These are phyloP conservation scores for Pseudorectes ferrugineus DNA, from an alignment of 2,113 vertebrate species.

Conservation along the genomic window DNA sequence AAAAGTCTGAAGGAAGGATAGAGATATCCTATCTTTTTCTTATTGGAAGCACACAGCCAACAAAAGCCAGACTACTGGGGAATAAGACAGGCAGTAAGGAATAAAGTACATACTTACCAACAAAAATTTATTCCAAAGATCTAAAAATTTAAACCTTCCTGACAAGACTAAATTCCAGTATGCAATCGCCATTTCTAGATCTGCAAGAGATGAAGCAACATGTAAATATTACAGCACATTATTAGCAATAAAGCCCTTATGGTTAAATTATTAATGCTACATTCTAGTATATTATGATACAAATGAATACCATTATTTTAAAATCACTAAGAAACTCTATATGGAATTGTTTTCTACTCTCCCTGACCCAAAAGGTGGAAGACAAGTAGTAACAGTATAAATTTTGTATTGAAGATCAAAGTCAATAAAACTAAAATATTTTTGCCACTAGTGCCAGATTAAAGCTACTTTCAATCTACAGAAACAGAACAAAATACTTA, in stretches of 20 bases:
- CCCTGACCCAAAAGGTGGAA: not conserved
- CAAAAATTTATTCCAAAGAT: constrained; percentile 97
- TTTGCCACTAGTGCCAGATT: not conserved
- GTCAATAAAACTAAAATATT: not conserved
- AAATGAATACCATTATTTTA: not conserved
- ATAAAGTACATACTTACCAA: constrained; percentile 76
- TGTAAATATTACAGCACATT: not conserved
- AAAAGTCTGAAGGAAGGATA: not conserved
- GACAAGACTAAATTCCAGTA: constrained; percentile 96
- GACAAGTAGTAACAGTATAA: not conserved
- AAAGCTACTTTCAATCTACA: not conserved
- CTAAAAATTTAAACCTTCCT: constrained; percentile 94
- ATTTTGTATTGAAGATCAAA: not conserved
- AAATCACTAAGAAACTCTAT: not conserved
- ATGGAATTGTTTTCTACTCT: not conserved
- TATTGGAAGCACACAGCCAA: not conserved
- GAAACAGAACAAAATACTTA: not conserved
- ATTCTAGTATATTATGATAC: not conserved
- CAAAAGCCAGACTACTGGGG: not conserved
- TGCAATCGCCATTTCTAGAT: constrained; percentile 95
- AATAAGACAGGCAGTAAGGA: not conserved
- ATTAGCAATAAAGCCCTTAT: not conserved
- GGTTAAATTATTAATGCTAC: not conserved
- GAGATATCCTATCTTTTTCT: not conserved
- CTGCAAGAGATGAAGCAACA: constrained; percentile 69